Evolutionary conservation across 2,797 vertebrate genomes (phyloP), one percentile per base, ranked within the genome.

Genomic region (Tokudaia muenninki): DNA sequence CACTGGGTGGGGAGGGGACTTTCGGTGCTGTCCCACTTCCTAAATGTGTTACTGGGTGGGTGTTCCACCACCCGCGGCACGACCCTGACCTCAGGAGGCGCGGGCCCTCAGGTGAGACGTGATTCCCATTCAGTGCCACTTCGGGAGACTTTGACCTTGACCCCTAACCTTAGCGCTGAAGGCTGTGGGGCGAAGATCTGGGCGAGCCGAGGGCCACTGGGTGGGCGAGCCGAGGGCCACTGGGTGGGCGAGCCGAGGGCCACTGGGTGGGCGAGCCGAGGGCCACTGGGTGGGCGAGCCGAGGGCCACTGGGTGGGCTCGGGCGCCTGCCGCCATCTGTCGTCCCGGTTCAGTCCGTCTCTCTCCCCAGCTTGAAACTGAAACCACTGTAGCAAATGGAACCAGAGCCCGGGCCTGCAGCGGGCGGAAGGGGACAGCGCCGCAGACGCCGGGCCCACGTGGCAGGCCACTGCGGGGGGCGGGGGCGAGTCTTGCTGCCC

Each of bases 311-410:
- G 4, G 50, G n/a, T 7, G 19, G 16, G 41, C 41, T 41, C 41
- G 41, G 41, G 41, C 41, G 41, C 41, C 41, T 41, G 41, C 41
- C 41, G 41, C 41, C 41, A 3, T 63, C 6, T 21, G 44, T 65
- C 26, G 31, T 47, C 80, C 59, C 34, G 3, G 34, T 74, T 26
- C 55, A 78, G 59, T 55, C 21, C 16, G 19, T 37, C 61, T 50
- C 78, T 44, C 41, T n/a, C 78, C 74, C 34, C 17, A 8, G 83
- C 81, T 79, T 37, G 97, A 97, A 97, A 97, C 90, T 93, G 97
- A 98, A 97, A 97, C 97, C 81, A 81, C 50, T 13, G 13, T n/a
- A 37, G 65, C n/a, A 97, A 97, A 87, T 94, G 97, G 97, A 98
- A 97, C 96, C 1, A 83, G 95, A 96, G 94, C 96, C 63, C 1